These are phyloP conservation scores for Seriola quinqueradiata DNA, from an alignment of 2,113 vertebrate genomes.

Conservation along the genomic window DNA sequence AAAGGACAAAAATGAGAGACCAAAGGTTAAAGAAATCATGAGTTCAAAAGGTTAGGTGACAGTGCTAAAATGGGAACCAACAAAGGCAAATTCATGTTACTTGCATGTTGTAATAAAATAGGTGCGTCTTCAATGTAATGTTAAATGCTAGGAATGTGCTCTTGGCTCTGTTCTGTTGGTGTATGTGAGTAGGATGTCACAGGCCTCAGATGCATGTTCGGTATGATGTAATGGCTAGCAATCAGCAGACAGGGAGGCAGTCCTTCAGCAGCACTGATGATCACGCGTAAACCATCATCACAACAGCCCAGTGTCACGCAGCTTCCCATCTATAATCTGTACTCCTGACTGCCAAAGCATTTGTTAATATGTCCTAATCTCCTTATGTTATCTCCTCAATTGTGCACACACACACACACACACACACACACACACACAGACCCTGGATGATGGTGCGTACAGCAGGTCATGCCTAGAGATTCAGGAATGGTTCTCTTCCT, in stretches of 20 bases:
- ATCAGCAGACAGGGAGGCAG: slow-evolving; percentile 43
- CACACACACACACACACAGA: slow-evolving; percentile 46
- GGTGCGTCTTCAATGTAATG: slow-evolving; percentile 8
- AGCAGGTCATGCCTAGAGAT: slow-evolving; percentile 53
- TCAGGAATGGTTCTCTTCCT: slow-evolving; percentile 9
- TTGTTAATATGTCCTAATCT: slow-evolving; percentile 67
- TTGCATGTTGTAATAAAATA: background rate
- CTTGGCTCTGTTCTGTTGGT: slow-evolving; percentile 20
- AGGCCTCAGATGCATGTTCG: slow-evolving; percentile 52
- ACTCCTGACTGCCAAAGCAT: slow-evolving; percentile 57
- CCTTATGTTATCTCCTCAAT: slow-evolving; percentile 53
- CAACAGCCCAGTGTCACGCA: slow-evolving; percentile 62
- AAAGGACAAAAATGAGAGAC: background rate
- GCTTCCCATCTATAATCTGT: slow-evolving; percentile 64
- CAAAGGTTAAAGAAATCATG: background rate
- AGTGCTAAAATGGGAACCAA: slow-evolving; percentile 1
- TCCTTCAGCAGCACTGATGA: slow-evolving; percentile 40
- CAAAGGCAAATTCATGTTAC: background rate
- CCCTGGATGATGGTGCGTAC: slow-evolving; percentile 36
- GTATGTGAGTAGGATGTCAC: slow-evolving; percentile 47
- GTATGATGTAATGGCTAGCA: slow-evolving; percentile 75
- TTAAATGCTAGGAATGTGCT: slow-evolving; percentile 13
- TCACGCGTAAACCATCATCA: slow-evolving; percentile 56
- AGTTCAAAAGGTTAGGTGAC: background rate
- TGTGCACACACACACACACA: slow-evolving; percentile 53